These are phyloP conservation scores for Cylindroiulus punctatus DNA, from an alignment of 2,888 invertebrate genomes.

Conservation along the genomic window DNA sequence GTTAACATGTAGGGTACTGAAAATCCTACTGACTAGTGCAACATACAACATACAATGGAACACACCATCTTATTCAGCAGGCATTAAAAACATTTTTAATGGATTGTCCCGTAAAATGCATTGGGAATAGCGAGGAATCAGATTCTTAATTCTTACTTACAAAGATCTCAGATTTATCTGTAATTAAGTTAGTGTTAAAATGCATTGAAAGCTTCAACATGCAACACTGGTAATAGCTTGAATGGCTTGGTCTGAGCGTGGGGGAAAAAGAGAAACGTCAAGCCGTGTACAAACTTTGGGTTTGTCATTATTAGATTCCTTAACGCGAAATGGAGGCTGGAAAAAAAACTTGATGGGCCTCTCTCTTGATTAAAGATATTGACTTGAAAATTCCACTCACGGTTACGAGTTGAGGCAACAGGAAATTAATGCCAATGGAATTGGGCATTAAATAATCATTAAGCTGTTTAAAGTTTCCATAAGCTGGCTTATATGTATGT, in stretches of 20 bases:
- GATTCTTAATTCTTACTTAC: background rate
- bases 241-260: background rate
- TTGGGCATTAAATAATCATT: constrained; percentile 45
- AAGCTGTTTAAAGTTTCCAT: constrained; percentile 47
- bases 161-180: background rate
- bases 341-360: background rate
- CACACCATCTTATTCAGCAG: too few species aligned
- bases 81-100: too few species aligned
- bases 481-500: constrained; percentile 27
- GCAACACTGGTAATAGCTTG: background rate
- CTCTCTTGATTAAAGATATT: constrained; percentile 35
- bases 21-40: too few species aligned
- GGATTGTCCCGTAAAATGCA: too few species aligned
- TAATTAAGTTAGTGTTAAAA: constrained; percentile 11
- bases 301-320: constrained; percentile 38
- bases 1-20: too few species aligned
- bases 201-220: background rate
- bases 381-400: constrained; percentile 43
- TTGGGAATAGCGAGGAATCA: too few species aligned
- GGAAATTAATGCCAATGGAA: constrained; percentile 47
- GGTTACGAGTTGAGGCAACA: constrained; percentile 33
- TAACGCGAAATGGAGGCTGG: background rate
- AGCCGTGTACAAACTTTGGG: constrained; percentile 3
- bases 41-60: too few species aligned
- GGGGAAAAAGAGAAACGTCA: background rate